Evolutionary conservation across 2,888 invertebrate genomes (phyloP), one percentile per base, ranked within the genome.

Genomic region (Gastrophysa polygoni): DNA sequence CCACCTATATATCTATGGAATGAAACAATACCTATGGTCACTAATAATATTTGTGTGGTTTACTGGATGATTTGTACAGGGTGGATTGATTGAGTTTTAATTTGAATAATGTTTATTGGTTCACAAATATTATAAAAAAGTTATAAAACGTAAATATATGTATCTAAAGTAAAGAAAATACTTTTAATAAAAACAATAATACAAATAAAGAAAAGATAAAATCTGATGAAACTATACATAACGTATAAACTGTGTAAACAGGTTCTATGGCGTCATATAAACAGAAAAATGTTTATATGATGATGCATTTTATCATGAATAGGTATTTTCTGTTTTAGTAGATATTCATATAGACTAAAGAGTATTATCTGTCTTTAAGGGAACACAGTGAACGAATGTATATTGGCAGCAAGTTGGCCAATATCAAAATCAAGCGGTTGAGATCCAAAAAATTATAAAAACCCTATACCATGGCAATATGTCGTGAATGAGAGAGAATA

Each of bases 201-300:
- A 79, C 76, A 78, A 77, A 75, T 78, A 78, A 76, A 76, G 77
- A 76, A 75, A 75, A 77, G 75, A 80, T 80, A 80, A 80, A 80
- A 80, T 80, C 78, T 80, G 78, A 72, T 79, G 80, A 72, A 80
- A 78, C 80, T 81, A 81, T 80, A 80, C 79, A 81, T 80, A 80
- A 75, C 54, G 54, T 43, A 38, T 38, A 34, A 54, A 54, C 71
- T 72, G 77, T 75, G 73, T 72, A 75, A 77, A 72, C 74, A 74
- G 70, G 70, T 73, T 71, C 76, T 78, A 79, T 79, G 78, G 79
- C 78, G 70, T 74, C 65, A 68, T 59, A 63, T 60, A 63, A 61
- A 66, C 59, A 55, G 61, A 57, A 63, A 63, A 52, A 14, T n/a
- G 63, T 66, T 66, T 54, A 60, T 61, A 59, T 44, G 51, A 24